Percentiles rank a stretch among this genome's conserved stretches.
Conservation (phyloP, 2,113 vertebrate species). For the Aix galericulata region DNA sequence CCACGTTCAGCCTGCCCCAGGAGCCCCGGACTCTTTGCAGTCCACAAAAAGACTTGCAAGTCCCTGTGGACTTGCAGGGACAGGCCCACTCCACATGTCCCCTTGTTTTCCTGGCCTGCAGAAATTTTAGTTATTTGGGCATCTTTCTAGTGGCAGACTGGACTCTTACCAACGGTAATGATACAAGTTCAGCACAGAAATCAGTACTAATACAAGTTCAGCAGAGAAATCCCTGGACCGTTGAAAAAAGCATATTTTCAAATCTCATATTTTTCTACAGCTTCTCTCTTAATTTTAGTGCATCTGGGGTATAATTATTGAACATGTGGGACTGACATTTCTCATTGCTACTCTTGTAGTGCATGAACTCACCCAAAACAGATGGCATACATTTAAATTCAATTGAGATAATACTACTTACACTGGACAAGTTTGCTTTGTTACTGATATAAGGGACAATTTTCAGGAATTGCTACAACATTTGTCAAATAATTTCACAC, state of each 20-base stretch:
- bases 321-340: background rate
- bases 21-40: background rate
- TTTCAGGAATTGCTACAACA: background rate
- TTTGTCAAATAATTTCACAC: background rate
- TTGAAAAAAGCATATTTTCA: background rate
- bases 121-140: background rate
- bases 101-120: background rate
- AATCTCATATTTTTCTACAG: background rate
- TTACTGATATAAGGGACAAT: background rate
- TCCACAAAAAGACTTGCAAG: too few species aligned
- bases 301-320: background rate
- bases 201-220: background rate
- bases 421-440: background rate
- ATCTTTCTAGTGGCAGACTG: background rate
- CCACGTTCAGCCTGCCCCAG: background rate
- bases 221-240: background rate
- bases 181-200: background rate
- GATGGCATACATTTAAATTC: background rate
- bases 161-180: background rate
- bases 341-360: background rate
- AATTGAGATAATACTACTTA: background rate
- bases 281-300: background rate
- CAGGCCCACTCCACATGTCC: background rate
- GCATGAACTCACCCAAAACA: background rate
- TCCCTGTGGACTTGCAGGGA: background rate